Evolutionary conservation across 2,888 invertebrate species (phyloP).

Genomic region (Campaea margaritaria): DNA sequence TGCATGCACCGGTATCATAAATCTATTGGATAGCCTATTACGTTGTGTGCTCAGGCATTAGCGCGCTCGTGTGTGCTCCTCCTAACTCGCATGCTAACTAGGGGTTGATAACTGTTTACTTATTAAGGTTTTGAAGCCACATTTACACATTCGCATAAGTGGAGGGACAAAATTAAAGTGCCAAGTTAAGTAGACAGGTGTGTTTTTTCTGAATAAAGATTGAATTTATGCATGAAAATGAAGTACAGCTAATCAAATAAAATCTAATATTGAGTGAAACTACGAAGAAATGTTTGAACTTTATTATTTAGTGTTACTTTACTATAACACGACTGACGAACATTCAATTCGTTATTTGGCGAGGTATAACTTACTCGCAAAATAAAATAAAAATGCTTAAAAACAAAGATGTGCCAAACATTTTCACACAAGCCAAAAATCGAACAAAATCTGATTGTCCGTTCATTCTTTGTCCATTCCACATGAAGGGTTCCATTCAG

Average conservation of each 20-base stretch:
- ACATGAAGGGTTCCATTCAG: slow-evolving; percentile 37
- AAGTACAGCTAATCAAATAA: too few relatives aligned
- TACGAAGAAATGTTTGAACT: too few relatives aligned
- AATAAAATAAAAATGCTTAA: slow-evolving; percentile 12
- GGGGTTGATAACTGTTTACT: slow-evolving; percentile 42
- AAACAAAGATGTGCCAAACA: slow-evolving; percentile 4
- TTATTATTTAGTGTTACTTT: too few relatives aligned
- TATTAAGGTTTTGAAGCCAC: slow-evolving; percentile 22
- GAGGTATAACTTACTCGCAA: too few relatives aligned
- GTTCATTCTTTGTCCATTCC: slow-evolving; percentile 39
- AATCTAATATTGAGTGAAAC: too few relatives aligned
- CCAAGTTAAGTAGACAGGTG: too few relatives aligned
- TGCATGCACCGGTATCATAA: slow-evolving; percentile 70
- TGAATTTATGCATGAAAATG: too few relatives aligned
- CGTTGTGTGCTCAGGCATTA: slow-evolving; percentile 71
- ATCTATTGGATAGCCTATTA: slow-evolving; percentile 73
- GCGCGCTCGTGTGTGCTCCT: slow-evolving; percentile 42
- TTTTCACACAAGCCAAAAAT: slow-evolving; percentile 5
- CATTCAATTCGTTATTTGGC: too few relatives aligned
- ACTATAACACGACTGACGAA: too few relatives aligned
- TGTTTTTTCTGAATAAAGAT: too few relatives aligned
- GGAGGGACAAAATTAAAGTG: too few relatives aligned
- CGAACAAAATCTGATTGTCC: slow-evolving; percentile 24
- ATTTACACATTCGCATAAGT: too few relatives aligned
- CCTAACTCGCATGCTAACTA: slow-evolving; percentile 40